phyloP scores from a whole-genome alignment of 2,888 invertebrate species.

The Trichopria drosophilae region DNA sequence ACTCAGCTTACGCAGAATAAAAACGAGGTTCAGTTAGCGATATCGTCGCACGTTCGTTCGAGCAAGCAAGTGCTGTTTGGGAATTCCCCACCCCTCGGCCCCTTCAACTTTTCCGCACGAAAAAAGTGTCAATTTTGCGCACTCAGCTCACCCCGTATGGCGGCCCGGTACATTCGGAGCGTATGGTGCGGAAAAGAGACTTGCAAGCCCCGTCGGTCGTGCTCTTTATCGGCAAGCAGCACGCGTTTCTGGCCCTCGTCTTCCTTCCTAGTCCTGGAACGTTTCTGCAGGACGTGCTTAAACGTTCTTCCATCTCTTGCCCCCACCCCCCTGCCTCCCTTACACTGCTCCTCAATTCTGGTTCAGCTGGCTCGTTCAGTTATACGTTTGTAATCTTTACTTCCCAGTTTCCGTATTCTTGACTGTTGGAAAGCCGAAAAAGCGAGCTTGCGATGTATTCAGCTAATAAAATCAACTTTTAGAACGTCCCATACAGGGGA shows the following conservation, averaged over 20 bases:
- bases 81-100: too few species aligned
- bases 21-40: too few species aligned
- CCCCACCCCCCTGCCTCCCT: neutral
- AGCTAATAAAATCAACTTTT: too few species aligned
- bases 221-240: conserved; percentile 28
- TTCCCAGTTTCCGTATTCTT: too few species aligned
- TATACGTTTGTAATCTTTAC: too few species aligned
- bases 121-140: conserved; percentile 16
- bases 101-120: too few species aligned
- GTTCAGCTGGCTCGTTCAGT: neutral
- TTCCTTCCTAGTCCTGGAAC: conserved; percentile 5
- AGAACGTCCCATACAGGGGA: too few species aligned
- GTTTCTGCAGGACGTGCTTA: conserved; percentile 25
- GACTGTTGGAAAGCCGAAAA: too few species aligned
- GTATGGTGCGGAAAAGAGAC: conserved; percentile 16
- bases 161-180: conserved; percentile 4
- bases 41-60: too few species aligned
- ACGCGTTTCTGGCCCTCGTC: conserved; percentile 17
- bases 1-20: too few species aligned
- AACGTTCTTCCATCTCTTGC: conserved; percentile 4
- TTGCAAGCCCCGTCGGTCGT: neutral
- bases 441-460: too few species aligned
- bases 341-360: conserved; percentile 12
- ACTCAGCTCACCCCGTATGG: conserved; percentile 5
- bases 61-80: too few species aligned